Evolutionary conservation across 2,797 vertebrate species (phyloP).

Genomic region (Lacerta viridis): DNA sequence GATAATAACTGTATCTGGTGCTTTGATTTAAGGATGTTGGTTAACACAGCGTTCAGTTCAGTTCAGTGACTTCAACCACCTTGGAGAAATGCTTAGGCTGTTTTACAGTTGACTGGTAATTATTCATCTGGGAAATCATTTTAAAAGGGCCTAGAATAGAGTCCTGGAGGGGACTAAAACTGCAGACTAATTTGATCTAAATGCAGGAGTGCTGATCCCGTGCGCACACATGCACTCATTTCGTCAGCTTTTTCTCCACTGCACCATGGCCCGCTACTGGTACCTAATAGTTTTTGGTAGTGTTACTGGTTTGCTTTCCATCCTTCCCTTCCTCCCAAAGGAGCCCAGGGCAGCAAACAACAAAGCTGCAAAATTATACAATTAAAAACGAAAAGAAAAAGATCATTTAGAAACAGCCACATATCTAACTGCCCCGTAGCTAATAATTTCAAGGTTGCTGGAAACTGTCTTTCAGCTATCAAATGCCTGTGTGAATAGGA

Average conservation of each 20-base stretch:
- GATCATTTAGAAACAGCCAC: too few species aligned
- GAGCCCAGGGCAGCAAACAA: too few species aligned
- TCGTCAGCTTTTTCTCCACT: background rate
- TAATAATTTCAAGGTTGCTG: too few species aligned
- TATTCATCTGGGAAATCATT: constrained; percentile 27
- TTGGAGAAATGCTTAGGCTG: constrained; percentile 12
- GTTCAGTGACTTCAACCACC: background rate
- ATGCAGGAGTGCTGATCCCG: background rate
- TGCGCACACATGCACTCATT: too few species aligned
- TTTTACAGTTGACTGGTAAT: constrained; percentile 28
- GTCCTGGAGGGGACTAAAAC: constrained; percentile 6
- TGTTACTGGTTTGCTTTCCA: background rate
- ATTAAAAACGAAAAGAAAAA: too few species aligned
- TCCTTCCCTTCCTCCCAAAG: too few species aligned
- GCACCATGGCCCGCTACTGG: background rate
- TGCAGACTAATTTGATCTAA: background rate
- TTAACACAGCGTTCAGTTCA: background rate
- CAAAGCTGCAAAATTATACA: too few species aligned
- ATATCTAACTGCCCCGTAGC: too few species aligned
- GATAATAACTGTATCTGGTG: constrained; percentile 2
- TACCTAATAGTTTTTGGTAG: background rate
- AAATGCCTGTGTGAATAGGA: too few species aligned
- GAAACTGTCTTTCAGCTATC: too few species aligned
- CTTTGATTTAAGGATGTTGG: constrained; percentile 9
- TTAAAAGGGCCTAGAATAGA: background rate